phyloP scores from a whole-genome alignment of 2,797 vertebrate genomes.

The Loriculus beryllinus region DNA sequence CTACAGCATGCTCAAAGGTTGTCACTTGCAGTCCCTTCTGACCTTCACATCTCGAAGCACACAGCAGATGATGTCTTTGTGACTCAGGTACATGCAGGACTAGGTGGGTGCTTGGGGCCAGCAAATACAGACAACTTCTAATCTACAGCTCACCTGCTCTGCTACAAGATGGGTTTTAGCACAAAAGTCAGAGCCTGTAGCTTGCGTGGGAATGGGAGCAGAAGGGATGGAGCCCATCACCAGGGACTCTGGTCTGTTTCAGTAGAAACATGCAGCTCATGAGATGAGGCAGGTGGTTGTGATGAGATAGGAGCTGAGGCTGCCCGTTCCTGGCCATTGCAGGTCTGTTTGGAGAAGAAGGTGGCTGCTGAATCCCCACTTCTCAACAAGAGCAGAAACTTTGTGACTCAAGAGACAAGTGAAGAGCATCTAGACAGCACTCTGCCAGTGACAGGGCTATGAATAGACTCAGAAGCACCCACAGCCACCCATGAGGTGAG shows the following conservation, averaged over 20 bases:
- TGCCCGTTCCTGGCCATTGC: background rate
- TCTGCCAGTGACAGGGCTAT: background rate
- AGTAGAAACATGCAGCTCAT: background rate
- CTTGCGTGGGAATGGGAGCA: fast-evolving
- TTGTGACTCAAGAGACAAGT: background rate
- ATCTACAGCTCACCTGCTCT: background rate
- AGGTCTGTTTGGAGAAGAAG: background rate
- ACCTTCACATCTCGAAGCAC: background rate
- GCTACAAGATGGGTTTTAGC: background rate
- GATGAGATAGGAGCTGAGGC: background rate
- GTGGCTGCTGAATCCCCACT: background rate
- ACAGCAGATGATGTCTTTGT: background rate
- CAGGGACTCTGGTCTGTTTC: background rate
- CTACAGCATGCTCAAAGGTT: background rate
- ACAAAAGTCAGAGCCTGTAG: too few relatives aligned
- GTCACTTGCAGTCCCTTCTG: background rate
- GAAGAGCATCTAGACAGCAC: background rate
- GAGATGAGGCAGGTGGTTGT: background rate
- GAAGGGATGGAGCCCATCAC: background rate
- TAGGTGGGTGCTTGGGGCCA: background rate
- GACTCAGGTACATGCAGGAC: background rate
- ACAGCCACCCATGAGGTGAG: background rate
- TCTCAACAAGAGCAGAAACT: background rate
- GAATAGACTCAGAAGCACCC: background rate
- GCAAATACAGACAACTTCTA: background rate